Conservation (phyloP, 2,113 vertebrate genomes). For the Leucopternis melanops region DNA sequence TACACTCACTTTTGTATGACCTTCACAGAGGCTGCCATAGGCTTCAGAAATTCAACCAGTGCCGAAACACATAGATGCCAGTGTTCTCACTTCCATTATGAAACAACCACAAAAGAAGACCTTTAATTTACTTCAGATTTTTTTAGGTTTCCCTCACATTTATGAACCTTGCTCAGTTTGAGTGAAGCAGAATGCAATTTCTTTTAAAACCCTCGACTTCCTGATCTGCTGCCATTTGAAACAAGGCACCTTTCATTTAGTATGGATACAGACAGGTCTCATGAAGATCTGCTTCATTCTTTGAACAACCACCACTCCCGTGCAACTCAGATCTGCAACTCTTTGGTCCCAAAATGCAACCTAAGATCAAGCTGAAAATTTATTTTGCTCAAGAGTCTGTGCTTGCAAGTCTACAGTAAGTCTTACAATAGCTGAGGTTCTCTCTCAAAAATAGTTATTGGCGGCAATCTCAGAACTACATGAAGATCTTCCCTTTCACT, state of each 20-base stretch:
- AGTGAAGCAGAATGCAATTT: not conserved
- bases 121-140: not conserved
- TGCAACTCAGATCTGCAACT: not conserved
- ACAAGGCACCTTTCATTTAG: not conserved
- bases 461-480: not conserved
- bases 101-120: not conserved
- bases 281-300: not conserved
- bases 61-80: not conserved
- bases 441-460: not conserved
- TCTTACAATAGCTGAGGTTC: not conserved
- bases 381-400: not conserved
- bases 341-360: not conserved
- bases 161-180: not conserved
- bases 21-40: not conserved
- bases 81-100: not conserved
- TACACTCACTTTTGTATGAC: rapidly evolving
- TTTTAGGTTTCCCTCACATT: not conserved
- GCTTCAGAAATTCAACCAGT: not conserved
- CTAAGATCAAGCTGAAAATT: not conserved
- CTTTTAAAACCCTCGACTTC: not conserved
- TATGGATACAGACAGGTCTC: not conserved
- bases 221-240: not conserved
- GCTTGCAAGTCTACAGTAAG: not conserved
- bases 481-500: not conserved
- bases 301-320: not conserved